Conservation (phyloP, 1,140 invertebrate genomes). For the Drosophila kurseongensis region DNA sequence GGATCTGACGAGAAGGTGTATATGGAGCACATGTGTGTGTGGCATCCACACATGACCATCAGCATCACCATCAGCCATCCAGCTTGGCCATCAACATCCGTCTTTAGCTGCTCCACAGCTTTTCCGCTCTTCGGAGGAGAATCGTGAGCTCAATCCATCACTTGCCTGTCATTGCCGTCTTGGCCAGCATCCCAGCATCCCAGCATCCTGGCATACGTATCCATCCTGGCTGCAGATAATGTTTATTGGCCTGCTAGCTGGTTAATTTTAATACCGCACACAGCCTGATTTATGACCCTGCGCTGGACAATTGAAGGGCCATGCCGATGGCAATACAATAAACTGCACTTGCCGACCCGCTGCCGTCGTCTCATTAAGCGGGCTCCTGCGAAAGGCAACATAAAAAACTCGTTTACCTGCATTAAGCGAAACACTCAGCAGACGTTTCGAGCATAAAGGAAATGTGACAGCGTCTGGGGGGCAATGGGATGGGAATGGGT, state of each 20-base stretch:
- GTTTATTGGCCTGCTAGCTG: conserved; percentile 80
- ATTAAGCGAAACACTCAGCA: conserved; percentile 80
- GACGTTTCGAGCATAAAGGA: conserved; percentile 75
- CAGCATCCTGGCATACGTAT: not conserved
- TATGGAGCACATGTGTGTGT: conserved; percentile 1
- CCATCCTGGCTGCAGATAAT: conserved; percentile 57
- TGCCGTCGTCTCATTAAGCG: conserved; percentile 69
- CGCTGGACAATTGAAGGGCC: conserved; percentile 62
- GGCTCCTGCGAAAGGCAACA: conserved; percentile 44
- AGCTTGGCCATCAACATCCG: conserved; percentile 57
- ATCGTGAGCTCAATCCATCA: conserved; percentile 78
- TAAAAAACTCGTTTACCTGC: conserved; percentile 82
- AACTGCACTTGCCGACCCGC: conserved; percentile 63
- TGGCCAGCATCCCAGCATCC: conserved; percentile 23
- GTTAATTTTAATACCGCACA: conserved; percentile 76
- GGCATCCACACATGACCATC: conserved; percentile 56
- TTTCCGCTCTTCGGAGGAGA: conserved; percentile 24
- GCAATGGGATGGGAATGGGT: not conserved
- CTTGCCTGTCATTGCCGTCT: conserved; percentile 75
- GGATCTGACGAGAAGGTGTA: conserved; percentile 36
- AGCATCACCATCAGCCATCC: conserved; percentile 36
- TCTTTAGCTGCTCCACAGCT: conserved; percentile 41
- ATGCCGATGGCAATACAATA: conserved; percentile 64
- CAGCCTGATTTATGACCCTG: conserved; percentile 66
- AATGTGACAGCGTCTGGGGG: conserved; percentile 65